These are phyloP conservation scores for Agrilus planipennis DNA, from an alignment of 1,140 invertebrate genomes.

Conservation along the genomic window DNA sequence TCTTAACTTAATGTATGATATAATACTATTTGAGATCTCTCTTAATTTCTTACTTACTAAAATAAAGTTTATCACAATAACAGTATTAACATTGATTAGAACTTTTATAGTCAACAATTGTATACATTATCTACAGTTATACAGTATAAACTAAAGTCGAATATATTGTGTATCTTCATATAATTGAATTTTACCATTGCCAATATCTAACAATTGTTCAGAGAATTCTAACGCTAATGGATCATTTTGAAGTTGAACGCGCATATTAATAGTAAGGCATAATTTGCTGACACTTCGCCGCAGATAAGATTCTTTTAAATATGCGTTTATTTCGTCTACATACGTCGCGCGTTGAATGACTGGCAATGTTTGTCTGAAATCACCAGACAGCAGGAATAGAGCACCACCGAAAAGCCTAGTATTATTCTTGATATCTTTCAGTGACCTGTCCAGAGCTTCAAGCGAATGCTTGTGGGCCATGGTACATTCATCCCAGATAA, in stretches of 20 bases:
- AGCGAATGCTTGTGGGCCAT: constrained; percentile 28
- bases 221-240: constrained; percentile 18
- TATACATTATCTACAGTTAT: too few relatives aligned
- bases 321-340: constrained; percentile 34
- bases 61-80: too few relatives aligned
- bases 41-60: too few relatives aligned
- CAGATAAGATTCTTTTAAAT: constrained; percentile 33
- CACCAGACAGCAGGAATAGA: neutral
- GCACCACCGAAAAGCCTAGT: too few relatives aligned
- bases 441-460: constrained; percentile 27
- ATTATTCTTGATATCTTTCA: constrained; percentile 33
- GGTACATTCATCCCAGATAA: constrained; percentile 31
- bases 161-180: constrained; percentile 2
- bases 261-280: constrained; percentile 22
- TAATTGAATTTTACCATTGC: constrained; percentile 13
- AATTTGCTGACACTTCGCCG: constrained; percentile 31
- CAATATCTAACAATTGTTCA: constrained; percentile 23
- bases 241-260: constrained; percentile 19
- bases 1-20: too few relatives aligned
- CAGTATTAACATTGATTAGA: too few relatives aligned
- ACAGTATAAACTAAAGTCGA: too few relatives aligned
- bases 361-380: constrained; percentile 21
- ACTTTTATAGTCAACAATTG: too few relatives aligned
- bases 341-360: constrained; percentile 31
- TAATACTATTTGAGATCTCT: too few relatives aligned